These are phyloP conservation scores for Akabosia matsudoensis DNA, from an alignment of 1,140 invertebrate genomes.

Conservation along the genomic window DNA sequence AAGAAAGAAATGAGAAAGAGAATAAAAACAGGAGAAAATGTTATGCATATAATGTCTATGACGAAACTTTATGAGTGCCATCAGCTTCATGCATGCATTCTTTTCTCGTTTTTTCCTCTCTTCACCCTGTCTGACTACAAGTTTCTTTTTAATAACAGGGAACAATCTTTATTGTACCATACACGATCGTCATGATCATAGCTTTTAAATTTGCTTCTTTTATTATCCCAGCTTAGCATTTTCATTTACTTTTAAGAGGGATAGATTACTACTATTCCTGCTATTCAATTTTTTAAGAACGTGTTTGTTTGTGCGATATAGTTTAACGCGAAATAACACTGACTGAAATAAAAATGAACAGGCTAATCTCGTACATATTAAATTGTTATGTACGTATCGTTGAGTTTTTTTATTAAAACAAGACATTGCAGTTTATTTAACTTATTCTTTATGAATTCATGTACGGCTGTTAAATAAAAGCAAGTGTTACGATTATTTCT, in stretches of 20 bases:
- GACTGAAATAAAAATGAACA: too few species aligned
- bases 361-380: too few species aligned
- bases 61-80: constrained; percentile 22
- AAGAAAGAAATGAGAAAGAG: constrained; percentile 12
- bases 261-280: background rate
- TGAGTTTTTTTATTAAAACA: too few species aligned
- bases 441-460: too few species aligned
- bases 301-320: background rate
- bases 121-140: background rate
- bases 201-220: constrained; percentile 8
- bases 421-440: too few species aligned
- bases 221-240: constrained; percentile 14
- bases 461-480: background rate
- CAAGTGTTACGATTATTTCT: background rate
- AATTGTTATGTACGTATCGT: too few species aligned
- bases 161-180: background rate
- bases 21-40: constrained; percentile 17
- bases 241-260: constrained; percentile 18
- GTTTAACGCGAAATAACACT: too few species aligned
- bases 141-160: background rate
- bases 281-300: background rate
- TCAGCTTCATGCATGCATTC: background rate
- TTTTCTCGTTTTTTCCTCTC: background rate
- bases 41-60: constrained; percentile 11
- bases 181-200: background rate